phyloP scores from a whole-genome alignment of 2,797 vertebrate genomes.

The Bradypus variegatus region DNA sequence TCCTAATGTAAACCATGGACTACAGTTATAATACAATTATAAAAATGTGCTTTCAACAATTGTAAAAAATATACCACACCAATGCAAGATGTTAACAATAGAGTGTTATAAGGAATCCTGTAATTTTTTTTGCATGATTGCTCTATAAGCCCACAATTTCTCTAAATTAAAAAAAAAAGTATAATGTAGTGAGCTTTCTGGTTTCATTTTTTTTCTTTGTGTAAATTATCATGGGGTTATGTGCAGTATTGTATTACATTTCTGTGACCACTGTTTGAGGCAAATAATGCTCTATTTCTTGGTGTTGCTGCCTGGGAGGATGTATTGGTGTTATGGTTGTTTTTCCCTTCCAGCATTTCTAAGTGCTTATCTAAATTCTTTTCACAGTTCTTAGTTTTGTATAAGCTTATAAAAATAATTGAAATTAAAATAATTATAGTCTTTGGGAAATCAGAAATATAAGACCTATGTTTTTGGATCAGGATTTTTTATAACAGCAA shows the following conservation, averaged over 20 bases:
- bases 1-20: too few relatives aligned
- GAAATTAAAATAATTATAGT: neutral
- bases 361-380: conserved; percentile 1
- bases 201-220: neutral
- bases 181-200: neutral
- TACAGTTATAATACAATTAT: too few relatives aligned
- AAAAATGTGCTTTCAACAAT: too few relatives aligned
- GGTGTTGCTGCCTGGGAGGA: neutral
- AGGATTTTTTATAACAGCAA: neutral
- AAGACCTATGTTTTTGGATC: neutral
- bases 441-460: conserved; percentile 17
- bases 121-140: too few relatives aligned
- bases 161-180: too few relatives aligned
- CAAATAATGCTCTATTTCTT: neutral
- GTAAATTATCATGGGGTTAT: neutral
- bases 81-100: too few relatives aligned
- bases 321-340: neutral
- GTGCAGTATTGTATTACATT: neutral
- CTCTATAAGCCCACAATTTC: too few relatives aligned
- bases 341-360: neutral
- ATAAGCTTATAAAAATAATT: neutral
- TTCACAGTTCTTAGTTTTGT: neutral
- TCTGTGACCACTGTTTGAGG: neutral
- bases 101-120: too few relatives aligned
- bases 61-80: too few relatives aligned